Evolutionary conservation across 1,140 invertebrate species (phyloP).

Genomic region (Drosophila erecta): DNA sequence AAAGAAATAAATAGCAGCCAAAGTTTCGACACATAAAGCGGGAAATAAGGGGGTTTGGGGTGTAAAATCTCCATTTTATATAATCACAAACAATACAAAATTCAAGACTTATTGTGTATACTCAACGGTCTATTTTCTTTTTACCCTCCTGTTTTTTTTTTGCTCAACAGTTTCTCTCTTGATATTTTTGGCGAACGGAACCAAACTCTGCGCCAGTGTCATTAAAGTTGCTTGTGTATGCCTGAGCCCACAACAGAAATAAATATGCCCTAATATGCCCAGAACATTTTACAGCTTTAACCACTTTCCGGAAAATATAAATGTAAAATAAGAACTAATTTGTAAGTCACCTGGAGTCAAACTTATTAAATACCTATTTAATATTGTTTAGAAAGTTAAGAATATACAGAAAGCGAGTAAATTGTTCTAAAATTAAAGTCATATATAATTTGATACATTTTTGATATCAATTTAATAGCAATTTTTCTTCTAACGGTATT

Average conservation of each 20-base stretch:
- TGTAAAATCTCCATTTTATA: constrained; percentile 55
- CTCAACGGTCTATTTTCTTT: constrained; percentile 23
- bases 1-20: constrained; percentile 47
- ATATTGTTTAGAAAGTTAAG: too few relatives aligned
- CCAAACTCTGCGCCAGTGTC: constrained; percentile 67
- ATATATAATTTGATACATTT: too few relatives aligned
- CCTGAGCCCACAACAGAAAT: constrained; percentile 34
- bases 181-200: constrained; percentile 60
- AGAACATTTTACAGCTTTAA: constrained; percentile 32
- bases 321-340: background rate
- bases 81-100: constrained; percentile 42
- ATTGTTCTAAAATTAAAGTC: too few relatives aligned
- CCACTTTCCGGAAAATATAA: constrained; percentile 28
- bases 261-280: constrained; percentile 20
- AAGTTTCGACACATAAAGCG: constrained; percentile 23
- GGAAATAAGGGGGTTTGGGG: background rate
- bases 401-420: too few relatives aligned
- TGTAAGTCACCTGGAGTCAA: too few relatives aligned
- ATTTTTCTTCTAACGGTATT: too few relatives aligned
- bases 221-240: constrained; percentile 59
- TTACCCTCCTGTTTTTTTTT: constrained; percentile 15
- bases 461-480: too few relatives aligned
- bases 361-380: too few relatives aligned
- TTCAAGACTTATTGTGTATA: background rate
- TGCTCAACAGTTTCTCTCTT: constrained; percentile 29